Percentiles rank a stretch among this genome's conserved stretches.
Evolutionary conservation across 35 echinoderm and acorn worm genomes (phyloP).

Genomic region (Lytechinus variegatus): DNA sequence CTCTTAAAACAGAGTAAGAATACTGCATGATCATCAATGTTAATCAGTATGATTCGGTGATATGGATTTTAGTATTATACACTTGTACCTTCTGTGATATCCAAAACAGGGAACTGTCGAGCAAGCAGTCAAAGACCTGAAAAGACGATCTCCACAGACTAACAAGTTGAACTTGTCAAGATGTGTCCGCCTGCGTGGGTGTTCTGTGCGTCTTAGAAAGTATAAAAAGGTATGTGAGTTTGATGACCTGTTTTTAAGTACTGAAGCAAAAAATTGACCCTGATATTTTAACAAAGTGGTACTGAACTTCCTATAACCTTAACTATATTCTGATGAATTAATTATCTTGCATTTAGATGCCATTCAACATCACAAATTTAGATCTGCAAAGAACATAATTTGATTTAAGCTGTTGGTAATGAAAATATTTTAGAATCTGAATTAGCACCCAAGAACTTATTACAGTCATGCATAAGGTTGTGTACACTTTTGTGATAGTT

Average conservation of each 20-base stretch:
- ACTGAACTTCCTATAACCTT: too few relatives aligned
- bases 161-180: neutral
- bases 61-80: neutral
- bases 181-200: neutral
- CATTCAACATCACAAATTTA: too few relatives aligned
- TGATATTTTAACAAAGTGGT: too few relatives aligned
- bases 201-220: neutral
- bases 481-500: neutral
- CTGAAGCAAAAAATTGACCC: too few relatives aligned
- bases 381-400: too few relatives aligned
- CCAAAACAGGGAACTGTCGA: neutral
- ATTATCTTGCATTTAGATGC: too few relatives aligned
- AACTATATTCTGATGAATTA: too few relatives aligned
- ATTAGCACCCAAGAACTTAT: too few relatives aligned
- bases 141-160: neutral
- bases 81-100: neutral
- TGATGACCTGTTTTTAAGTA: too few relatives aligned
- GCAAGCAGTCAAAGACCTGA: neutral
- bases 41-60: neutral
- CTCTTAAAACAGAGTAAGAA: neutral
- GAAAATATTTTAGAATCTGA: too few relatives aligned
- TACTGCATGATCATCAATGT: neutral
- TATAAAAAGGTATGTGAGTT: neutral
- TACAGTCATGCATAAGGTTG: neutral
- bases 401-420: too few relatives aligned